Percentiles rank a stretch among this genome's conserved stretches.
phyloP scores from a whole-genome alignment of 2,113 vertebrate species.

The Butorides virescens region DNA sequence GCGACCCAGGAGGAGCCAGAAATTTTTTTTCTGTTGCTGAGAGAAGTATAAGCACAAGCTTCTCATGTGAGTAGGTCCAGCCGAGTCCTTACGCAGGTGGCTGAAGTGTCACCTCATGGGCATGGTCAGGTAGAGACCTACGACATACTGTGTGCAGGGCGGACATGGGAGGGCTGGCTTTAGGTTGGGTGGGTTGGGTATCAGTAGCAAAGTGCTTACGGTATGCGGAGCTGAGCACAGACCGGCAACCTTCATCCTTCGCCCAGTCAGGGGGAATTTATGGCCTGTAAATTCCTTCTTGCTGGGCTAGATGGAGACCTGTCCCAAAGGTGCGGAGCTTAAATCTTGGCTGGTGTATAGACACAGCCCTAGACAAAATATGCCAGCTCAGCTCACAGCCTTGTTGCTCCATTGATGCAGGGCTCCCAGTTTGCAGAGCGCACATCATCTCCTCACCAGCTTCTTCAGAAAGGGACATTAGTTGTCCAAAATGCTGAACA shows the following conservation, averaged over 20 bases:
- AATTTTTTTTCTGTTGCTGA: not conserved
- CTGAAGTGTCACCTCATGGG: not conserved
- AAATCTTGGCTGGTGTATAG: not conserved
- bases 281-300: not conserved
- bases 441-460: not conserved
- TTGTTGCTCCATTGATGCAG: not conserved
- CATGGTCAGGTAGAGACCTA: not conserved
- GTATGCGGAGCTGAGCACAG: rapidly evolving
- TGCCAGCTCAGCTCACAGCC: not conserved
- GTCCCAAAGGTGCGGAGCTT: not conserved
- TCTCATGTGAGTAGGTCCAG: not conserved
- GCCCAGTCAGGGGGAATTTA: not conserved
- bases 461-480: not conserved
- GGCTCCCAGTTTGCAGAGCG: not conserved
- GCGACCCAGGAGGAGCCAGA: not conserved
- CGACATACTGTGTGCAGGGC: rapidly evolving
- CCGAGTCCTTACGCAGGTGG: not conserved
- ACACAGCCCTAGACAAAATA: not conserved
- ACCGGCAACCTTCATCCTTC: not conserved
- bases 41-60: not conserved
- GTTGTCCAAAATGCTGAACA: not conserved
- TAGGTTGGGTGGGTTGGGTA: not conserved
- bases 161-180: rapidly evolving
- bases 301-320: not conserved
- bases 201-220: not conserved